phyloP scores from a whole-genome alignment of 2,888 invertebrate species.

The Osedax fenrisi region DNA sequence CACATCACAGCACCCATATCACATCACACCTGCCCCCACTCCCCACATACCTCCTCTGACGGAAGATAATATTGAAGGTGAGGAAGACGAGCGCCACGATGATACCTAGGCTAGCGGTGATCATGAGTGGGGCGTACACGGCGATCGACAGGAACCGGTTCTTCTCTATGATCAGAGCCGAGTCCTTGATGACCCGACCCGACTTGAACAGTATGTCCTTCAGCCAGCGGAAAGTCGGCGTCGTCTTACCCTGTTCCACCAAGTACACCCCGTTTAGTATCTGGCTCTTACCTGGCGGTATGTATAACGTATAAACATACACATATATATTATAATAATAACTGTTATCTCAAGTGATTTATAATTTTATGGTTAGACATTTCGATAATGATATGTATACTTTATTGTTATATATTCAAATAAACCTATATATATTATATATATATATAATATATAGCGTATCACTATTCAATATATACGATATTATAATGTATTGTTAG shows the following conservation, averaged over 20 bases:
- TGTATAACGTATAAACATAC: too few relatives aligned
- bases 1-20: background rate
- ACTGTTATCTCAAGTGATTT: too few relatives aligned
- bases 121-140: slow-evolving; percentile 30
- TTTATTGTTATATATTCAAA: too few relatives aligned
- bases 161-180: background rate
- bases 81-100: slow-evolving; percentile 29
- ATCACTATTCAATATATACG: too few relatives aligned
- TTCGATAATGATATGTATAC: too few relatives aligned
- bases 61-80: slow-evolving; percentile 32
- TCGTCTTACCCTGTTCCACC: background rate
- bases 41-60: slow-evolving; percentile 26
- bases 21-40: background rate
- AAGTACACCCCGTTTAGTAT: background rate
- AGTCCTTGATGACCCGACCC: slow-evolving; percentile 4
- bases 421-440: too few relatives aligned
- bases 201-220: background rate
- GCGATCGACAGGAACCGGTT: slow-evolving; percentile 20
- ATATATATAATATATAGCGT: too few relatives aligned
- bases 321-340: too few relatives aligned
- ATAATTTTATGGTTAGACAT: too few relatives aligned
- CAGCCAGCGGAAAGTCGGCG: background rate
- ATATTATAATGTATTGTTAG: too few relatives aligned
- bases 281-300: background rate
- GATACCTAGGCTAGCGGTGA: slow-evolving; percentile 32